Conservation (phyloP, 2,113 vertebrate species). For the Gymnobelideus leadbeateri region DNA sequence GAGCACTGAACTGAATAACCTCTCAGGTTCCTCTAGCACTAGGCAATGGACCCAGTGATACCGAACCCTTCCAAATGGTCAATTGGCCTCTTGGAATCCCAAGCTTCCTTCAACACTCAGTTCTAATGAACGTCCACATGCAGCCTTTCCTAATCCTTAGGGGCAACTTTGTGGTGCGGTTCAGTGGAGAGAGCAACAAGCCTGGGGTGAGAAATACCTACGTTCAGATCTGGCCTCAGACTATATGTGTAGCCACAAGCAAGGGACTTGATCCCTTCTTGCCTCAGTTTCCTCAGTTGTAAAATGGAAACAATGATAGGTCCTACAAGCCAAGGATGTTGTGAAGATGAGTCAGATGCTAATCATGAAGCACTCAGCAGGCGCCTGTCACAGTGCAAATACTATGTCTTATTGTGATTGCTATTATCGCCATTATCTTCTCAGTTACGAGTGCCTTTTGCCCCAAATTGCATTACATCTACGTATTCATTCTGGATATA, state of each 20-base stretch:
- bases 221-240: background rate
- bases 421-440: background rate
- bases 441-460: background rate
- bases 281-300: background rate
- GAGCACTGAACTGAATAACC: background rate
- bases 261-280: background rate
- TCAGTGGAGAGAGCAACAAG: background rate
- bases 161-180: too few species aligned
- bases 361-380: background rate
- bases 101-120: background rate
- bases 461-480: background rate
- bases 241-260: background rate
- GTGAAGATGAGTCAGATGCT: background rate
- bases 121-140: background rate
- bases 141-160: background rate
- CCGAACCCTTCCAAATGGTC: background rate
- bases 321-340: background rate
- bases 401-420: background rate
- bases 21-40: background rate
- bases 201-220: background rate
- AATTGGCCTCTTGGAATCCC: background rate
- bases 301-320: background rate
- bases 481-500: background rate
- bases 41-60: background rate
- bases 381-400: too few species aligned